A percentile compares a stretch with the other conserved stretches of the same genome.
Conservation (phyloP, 2,888 invertebrate genomes). For the Clusia tigrina region DNA sequence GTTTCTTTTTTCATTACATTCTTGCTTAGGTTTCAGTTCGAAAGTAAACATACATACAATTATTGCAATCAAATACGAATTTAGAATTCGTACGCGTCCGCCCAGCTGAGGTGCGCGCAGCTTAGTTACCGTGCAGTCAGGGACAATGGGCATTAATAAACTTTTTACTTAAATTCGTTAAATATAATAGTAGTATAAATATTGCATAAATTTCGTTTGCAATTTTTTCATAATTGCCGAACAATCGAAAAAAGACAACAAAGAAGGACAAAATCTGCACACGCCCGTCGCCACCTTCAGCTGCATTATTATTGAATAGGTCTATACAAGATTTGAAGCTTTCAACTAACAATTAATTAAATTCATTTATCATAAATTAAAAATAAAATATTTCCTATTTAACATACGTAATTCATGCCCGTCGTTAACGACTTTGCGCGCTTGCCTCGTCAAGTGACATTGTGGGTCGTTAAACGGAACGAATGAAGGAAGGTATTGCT, state of each 20-base stretch:
- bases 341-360: background rate
- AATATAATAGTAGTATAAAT: no score
- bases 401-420: no score
- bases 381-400: no score
- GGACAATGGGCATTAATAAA: no score
- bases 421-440: background rate
- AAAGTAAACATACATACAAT: no score
- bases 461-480: background rate
- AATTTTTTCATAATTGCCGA: no score
- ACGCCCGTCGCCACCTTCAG: no score
- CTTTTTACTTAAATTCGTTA: no score
- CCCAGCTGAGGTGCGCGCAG: no score
- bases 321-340: background rate
- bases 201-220: no score
- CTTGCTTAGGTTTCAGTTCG: background rate
- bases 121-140: no score
- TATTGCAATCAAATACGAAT: constrained; percentile 6
- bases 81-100: constrained; percentile 5
- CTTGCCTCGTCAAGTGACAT: background rate
- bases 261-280: no score
- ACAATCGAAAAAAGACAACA: background rate
- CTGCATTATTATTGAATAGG: background rate
- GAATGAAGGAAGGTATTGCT: constrained; percentile 13
- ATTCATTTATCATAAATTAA: background rate
- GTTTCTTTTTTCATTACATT: constrained; percentile 1